Percentiles rank a stretch among this genome's conserved stretches.
phyloP scores from a whole-genome alignment of 2,888 invertebrate genomes.

The Argyresthia albistria region DNA sequence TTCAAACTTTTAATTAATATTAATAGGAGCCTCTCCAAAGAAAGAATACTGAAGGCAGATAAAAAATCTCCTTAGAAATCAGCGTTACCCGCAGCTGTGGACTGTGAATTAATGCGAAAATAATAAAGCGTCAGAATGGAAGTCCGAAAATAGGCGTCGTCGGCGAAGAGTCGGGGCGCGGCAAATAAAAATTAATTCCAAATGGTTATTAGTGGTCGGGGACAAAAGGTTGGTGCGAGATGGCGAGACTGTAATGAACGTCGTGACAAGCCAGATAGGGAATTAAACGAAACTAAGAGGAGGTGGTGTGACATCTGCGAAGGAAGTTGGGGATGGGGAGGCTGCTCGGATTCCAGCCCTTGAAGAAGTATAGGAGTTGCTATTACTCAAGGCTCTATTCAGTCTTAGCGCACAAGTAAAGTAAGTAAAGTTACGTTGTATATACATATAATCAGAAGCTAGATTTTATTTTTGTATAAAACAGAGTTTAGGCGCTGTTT shows the following conservation, averaged over 20 bases:
- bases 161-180: conserved; percentile 17
- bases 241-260: conserved; percentile 51
- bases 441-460: too few species aligned
- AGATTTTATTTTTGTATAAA: too few species aligned
- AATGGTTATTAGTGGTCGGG: conserved; percentile 56
- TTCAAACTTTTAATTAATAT: conserved; percentile 73
- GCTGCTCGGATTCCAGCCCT: conserved; percentile 8
- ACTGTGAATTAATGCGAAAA: conserved; percentile 69
- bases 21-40: conserved; percentile 66
- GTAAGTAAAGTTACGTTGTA: too few species aligned
- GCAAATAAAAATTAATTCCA: conserved; percentile 55
- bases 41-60: conserved; percentile 62
- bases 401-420: too few species aligned
- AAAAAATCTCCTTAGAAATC: conserved; percentile 66
- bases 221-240: conserved; percentile 51
- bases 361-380: too few species aligned
- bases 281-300: conserved; percentile 67
- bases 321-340: conserved; percentile 43
- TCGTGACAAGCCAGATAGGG: conserved; percentile 61
- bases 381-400: too few species aligned
- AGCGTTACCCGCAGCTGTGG: conserved; percentile 63
- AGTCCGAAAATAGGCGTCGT: conserved; percentile 46
- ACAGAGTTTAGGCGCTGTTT: too few species aligned
- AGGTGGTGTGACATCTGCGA: conserved; percentile 51
- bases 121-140: conserved; percentile 51